These are phyloP conservation scores for Acrobasis suavella DNA, from an alignment of 2,888 invertebrate genomes.

Conservation along the genomic window DNA sequence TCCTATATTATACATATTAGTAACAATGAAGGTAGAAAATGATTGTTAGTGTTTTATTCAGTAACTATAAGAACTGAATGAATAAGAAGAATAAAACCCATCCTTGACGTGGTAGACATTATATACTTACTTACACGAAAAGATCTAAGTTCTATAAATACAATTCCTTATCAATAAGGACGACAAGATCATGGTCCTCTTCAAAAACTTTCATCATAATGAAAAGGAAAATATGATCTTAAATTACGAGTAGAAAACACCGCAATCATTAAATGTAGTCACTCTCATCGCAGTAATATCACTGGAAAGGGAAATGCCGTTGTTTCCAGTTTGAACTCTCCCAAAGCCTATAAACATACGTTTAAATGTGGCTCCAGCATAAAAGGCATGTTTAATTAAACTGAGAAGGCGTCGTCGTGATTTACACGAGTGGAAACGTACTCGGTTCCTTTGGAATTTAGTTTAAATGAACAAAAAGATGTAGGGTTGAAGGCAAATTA, in stretches of 20 bases:
- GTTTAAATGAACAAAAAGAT: slow-evolving; percentile 18
- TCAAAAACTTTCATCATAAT: too few relatives aligned
- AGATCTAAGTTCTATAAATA: too few relatives aligned
- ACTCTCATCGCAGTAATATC: slow-evolving; percentile 4
- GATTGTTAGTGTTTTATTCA: too few relatives aligned
- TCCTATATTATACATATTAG: too few relatives aligned
- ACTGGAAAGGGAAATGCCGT: neutral
- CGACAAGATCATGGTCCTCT: too few relatives aligned
- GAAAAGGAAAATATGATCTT: too few relatives aligned
- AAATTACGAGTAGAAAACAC: neutral
- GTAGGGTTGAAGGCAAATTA: slow-evolving; percentile 2
- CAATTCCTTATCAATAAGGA: too few relatives aligned
- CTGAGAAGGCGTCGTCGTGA: slow-evolving; percentile 14
- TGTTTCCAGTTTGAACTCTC: slow-evolving; percentile 16
- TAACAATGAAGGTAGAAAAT: too few relatives aligned
- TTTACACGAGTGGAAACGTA: slow-evolving; percentile 18
- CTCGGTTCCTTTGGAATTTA: neutral
- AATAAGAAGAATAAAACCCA: too few relatives aligned
- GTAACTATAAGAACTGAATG: too few relatives aligned
- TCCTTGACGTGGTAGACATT: too few relatives aligned
- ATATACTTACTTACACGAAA: too few relatives aligned
- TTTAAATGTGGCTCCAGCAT: slow-evolving; percentile 18
- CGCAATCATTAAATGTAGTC: neutral
- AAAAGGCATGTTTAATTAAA: slow-evolving; percentile 24
- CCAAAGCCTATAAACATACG: slow-evolving; percentile 18